Evolutionary conservation across 2,888 invertebrate genomes (phyloP).

Genomic region (Drosophila ustulata): DNA sequence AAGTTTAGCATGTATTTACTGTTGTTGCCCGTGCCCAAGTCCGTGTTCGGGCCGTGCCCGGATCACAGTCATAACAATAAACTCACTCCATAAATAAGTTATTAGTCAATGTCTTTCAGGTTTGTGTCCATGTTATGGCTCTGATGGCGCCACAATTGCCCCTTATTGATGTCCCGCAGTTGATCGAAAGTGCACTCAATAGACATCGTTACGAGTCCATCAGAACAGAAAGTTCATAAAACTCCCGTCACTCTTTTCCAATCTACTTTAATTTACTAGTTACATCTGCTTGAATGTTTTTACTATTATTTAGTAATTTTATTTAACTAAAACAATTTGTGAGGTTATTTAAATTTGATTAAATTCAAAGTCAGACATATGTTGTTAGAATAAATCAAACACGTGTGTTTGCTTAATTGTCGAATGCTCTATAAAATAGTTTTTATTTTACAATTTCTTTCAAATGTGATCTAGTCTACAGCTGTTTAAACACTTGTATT

Average conservation of each 20-base stretch:
- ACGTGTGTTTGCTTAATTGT: background rate
- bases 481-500: slow-evolving; percentile 1
- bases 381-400: background rate
- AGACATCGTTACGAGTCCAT: slow-evolving; percentile 22
- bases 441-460: background rate
- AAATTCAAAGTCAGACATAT: too few relatives aligned
- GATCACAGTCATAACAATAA: slow-evolving; percentile 69
- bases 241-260: background rate
- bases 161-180: slow-evolving; percentile 16
- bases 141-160: slow-evolving; percentile 31
- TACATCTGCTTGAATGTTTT: too few relatives aligned
- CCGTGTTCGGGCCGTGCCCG: slow-evolving; percentile 12
- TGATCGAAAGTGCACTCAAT: slow-evolving; percentile 15
- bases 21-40: slow-evolving; percentile 15
- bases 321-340: too few relatives aligned
- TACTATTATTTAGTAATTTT: too few relatives aligned
- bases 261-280: background rate
- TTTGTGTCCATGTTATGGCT: slow-evolving; percentile 26
- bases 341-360: too few relatives aligned
- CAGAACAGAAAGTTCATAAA: slow-evolving; percentile 9
- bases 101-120: slow-evolving; percentile 64
- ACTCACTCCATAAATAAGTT: slow-evolving; percentile 74
- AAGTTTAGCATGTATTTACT: slow-evolving; percentile 74
- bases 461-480: background rate
- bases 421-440: too few relatives aligned